Evolutionary conservation across 2,797 vertebrate genomes (phyloP).

Genomic region (Oceanodroma leucorhoa): DNA sequence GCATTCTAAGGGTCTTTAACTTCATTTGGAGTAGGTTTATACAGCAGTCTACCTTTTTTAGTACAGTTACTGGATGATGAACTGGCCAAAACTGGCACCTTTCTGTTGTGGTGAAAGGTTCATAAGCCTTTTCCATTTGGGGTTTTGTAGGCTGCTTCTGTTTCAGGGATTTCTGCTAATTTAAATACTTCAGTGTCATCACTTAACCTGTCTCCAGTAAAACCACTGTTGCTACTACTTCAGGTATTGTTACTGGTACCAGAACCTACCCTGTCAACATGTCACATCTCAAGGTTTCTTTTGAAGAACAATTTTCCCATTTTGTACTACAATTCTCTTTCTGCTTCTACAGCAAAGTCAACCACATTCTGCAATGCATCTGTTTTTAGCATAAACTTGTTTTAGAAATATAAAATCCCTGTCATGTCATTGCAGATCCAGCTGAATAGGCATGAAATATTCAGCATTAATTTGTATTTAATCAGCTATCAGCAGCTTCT

Average conservation of each 20-base stretch:
- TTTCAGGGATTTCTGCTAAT: neutral
- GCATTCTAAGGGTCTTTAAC: neutral
- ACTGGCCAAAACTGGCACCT: neutral
- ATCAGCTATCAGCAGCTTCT: neutral
- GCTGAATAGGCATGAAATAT: constrained; percentile 9
- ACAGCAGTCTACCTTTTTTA: neutral
- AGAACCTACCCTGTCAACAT: neutral
- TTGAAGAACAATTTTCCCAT: neutral
- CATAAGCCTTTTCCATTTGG: neutral
- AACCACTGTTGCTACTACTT: neutral
- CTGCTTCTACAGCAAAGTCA: neutral
- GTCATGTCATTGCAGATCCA: neutral
- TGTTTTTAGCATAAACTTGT: neutral
- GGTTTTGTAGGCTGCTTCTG: neutral
- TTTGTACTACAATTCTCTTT: neutral
- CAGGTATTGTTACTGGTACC: neutral
- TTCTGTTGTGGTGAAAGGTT: neutral
- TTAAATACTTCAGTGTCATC: neutral
- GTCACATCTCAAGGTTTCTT: neutral
- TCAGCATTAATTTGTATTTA: neutral
- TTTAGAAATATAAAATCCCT: neutral
- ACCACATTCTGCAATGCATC: neutral
- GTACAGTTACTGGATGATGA: neutral
- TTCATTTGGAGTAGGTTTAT: neutral
- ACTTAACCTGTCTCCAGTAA: neutral